Conservation (phyloP, 1,140 invertebrate genomes). For the Brachystomella parvula region DNA sequence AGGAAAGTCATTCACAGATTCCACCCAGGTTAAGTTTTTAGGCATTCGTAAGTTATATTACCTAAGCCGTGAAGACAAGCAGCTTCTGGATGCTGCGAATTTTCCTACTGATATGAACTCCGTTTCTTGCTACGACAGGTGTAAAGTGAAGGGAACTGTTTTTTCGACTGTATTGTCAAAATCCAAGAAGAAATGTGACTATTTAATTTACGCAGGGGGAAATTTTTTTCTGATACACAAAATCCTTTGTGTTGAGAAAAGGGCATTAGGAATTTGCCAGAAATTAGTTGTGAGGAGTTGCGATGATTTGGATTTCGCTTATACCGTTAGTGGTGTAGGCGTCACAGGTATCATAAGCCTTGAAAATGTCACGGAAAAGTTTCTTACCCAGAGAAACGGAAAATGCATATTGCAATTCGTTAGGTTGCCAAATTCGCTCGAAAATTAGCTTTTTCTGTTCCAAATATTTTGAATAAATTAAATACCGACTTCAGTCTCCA, state of each 20-base stretch:
- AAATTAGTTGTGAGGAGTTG: neutral
- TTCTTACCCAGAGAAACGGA: neutral
- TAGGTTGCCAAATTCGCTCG: too few relatives aligned
- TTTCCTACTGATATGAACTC: neutral
- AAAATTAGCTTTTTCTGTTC: too few relatives aligned
- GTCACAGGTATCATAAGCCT: neutral
- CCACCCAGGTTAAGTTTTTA: neutral
- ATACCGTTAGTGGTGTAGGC: neutral
- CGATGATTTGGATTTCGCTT: neutral
- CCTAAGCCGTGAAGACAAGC: neutral
- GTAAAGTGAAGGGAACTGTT: neutral
- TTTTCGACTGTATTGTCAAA: neutral
- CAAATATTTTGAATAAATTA: too few relatives aligned
- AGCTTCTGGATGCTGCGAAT: neutral
- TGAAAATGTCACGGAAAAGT: neutral
- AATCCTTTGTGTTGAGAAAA: neutral
- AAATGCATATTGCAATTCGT: neutral
- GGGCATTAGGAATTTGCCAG: neutral
- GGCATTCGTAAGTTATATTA: neutral
- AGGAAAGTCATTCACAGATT: neutral
- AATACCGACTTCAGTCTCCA: too few relatives aligned
- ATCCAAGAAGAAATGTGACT: neutral
- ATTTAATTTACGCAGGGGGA: neutral
- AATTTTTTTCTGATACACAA: neutral
- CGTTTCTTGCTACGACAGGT: neutral